Base-by-base conservation (phyloP, 2,113 vertebrate species). In the Tachycineta bicolor region DNA sequence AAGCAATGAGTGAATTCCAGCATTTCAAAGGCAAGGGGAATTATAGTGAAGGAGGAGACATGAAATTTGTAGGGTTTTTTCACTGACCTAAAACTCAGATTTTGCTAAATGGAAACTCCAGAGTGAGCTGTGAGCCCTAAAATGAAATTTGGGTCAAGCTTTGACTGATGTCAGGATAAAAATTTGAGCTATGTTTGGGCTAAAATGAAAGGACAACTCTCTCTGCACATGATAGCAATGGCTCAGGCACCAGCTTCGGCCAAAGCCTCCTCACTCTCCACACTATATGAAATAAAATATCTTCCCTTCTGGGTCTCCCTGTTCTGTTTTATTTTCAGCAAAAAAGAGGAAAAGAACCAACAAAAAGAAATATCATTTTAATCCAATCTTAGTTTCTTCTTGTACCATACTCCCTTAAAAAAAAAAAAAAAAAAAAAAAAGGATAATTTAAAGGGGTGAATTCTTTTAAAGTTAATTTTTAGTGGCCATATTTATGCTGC, bases 1-100 rank as follows among this genome's bases (percentile, higher is more conserved):
- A 15, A 83, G 95, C 75, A 80, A 82, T 10, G 28, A 76, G 31
- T 83, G 58, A 65, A 80, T 93, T 96, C 63, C 84, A 90, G 44
- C 83, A 43, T 94, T 91, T 94, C 84, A 92, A 52, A 94, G 33
- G 70, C 81, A 59, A 67, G 70, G 47, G 77, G 92, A 93, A 83
- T 91, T 67, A 43, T 0, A 91, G 74, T 55, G 70, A 62, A 83
- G 90, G 52, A 90, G 26, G 55, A 92, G 64, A 85, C 11, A n/a
- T 29, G 56, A 94, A 94, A 95, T 86, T 37, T 43, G 47, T 58
- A 44, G 68, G 76, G 33, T 73, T 83, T 93, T 74, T 63, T 62
- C 67, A 50, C 23, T 3, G 6, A 88, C 43, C 64, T 83, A 87
- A 60, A 90, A 89, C 56, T 70, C 14, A 21, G 16, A 8, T 80